Base-by-base conservation (phyloP, 2,113 vertebrate genomes). In the Mus spicilegus region DNA sequence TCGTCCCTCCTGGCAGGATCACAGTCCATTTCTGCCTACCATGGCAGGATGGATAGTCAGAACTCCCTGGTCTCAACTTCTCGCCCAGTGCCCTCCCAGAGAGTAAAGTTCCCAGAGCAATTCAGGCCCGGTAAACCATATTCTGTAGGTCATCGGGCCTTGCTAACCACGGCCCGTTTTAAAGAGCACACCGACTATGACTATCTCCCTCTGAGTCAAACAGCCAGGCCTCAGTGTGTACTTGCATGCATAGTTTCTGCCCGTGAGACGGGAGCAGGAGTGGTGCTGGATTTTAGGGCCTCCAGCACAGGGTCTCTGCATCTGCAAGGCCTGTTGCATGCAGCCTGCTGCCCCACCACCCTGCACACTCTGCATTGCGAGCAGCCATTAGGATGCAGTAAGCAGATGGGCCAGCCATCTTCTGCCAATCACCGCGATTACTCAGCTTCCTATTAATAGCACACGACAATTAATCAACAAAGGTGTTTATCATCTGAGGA, bases 101-200 rank as follows among this genome's bases (percentile, higher is more conserved):
- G 95, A 97, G 95, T 77, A 80, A 65, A 94, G 97, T 77, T 93
- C 94, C 56, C 49, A 28, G 76, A 49, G 88, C 54, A 93, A 95
- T 87, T 94, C 96, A 95, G 91, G 49, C 87, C 20, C 22, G 69
- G 97, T 95, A 7, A 0, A 8, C 19, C 30, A 0, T n/a, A 22
- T 3, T 13, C 26, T 24, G 28, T 12, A 10, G 26, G 56, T 10
- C 96, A 95, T 92, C 90, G 17, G 88, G 96, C 96, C 94, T 70
- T 36, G 54, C 65, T 56, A 96, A 97, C 42, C 89, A 97, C 87
- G 97, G 97, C 87, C 96, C 96, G 96, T 98, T 93, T 61, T 28
- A 58, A 95, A 96, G 89, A 90, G 80, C 93, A 93, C 90, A 73
- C 90, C 88, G 76, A 97, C 90, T 95, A 95, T 78, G 76, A 97